Evolutionary conservation across 2,113 vertebrate species (phyloP).

Genomic region (Castor canadensis): DNA sequence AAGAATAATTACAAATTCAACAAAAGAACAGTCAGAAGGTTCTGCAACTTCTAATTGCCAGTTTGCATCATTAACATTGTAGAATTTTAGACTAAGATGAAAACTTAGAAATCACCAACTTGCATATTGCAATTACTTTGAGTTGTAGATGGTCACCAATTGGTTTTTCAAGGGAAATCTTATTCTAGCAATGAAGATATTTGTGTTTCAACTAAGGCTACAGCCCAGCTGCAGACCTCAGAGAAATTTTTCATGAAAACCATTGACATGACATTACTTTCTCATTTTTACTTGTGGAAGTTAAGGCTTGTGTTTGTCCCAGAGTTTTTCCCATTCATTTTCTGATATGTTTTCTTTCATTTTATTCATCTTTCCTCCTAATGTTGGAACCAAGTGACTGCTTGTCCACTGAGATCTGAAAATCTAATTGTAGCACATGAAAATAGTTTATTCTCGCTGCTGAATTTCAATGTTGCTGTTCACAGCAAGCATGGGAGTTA

Average conservation of each 20-base stretch:
- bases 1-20: conserved; percentile 40
- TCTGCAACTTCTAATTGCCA: background rate
- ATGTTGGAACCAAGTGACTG: background rate
- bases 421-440: background rate
- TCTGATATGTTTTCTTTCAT: background rate
- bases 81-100: background rate
- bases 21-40: background rate
- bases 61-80: background rate
- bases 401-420: background rate
- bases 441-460: background rate
- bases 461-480: background rate
- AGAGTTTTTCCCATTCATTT: background rate
- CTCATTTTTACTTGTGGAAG: background rate
- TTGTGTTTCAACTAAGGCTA: background rate
- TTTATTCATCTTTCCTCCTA: background rate
- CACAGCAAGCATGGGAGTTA: background rate
- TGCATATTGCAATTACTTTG: background rate
- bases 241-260: background rate
- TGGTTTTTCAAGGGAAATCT: conserved; percentile 2
- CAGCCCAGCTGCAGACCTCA: background rate
- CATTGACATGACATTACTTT: accelerated
- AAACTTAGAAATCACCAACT: background rate
- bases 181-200: background rate
- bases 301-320: background rate
- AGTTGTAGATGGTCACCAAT: background rate